These are phyloP conservation scores for Copidosoma floridanum DNA, from an alignment of 1,140 invertebrate species.

Conservation along the genomic window DNA sequence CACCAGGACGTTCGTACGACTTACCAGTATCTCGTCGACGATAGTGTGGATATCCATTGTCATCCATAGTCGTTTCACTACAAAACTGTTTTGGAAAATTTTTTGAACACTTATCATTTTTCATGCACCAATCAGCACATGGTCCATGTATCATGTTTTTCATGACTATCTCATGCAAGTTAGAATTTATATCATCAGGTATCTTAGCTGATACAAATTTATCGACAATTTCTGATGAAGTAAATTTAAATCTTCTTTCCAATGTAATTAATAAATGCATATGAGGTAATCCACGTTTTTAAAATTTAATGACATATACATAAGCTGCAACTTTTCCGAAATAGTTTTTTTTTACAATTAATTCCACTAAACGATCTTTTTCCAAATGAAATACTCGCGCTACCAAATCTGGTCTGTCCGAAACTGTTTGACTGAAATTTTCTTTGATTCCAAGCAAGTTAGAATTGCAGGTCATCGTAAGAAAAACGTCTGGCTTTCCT, in stretches of 20 bases:
- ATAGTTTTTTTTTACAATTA: conserved; percentile 11
- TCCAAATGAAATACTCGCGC: conserved; percentile 29
- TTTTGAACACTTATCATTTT: conserved; percentile 26
- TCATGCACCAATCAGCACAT: conserved; percentile 19
- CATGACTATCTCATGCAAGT: conserved; percentile 30
- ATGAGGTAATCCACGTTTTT: conserved; percentile 50
- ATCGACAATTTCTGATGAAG: conserved; percentile 37
- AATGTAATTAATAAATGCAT: conserved; percentile 49
- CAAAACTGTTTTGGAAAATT: conserved; percentile 23
- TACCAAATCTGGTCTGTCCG: conserved; percentile 37
- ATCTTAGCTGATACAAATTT: conserved; percentile 50
- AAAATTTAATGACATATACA: conserved; percentile 52
- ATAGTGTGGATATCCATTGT: conserved; percentile 26
- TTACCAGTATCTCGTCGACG: not conserved
- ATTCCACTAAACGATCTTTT: conserved; percentile 16
- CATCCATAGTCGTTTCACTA: conserved; percentile 22
- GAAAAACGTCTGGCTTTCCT: conserved; percentile 37
- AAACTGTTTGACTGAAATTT: conserved; percentile 36
- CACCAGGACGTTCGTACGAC: not conserved
- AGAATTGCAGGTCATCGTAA: conserved; percentile 54
- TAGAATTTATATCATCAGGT: conserved; percentile 40
- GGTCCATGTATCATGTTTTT: conserved; percentile 31
- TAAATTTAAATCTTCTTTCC: conserved; percentile 36
- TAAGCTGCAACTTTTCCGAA: conserved; percentile 41
- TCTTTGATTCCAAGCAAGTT: conserved; percentile 39